Evolutionary conservation across 2,888 invertebrate genomes (phyloP).

Genomic region (Drosophila diplacantha): DNA sequence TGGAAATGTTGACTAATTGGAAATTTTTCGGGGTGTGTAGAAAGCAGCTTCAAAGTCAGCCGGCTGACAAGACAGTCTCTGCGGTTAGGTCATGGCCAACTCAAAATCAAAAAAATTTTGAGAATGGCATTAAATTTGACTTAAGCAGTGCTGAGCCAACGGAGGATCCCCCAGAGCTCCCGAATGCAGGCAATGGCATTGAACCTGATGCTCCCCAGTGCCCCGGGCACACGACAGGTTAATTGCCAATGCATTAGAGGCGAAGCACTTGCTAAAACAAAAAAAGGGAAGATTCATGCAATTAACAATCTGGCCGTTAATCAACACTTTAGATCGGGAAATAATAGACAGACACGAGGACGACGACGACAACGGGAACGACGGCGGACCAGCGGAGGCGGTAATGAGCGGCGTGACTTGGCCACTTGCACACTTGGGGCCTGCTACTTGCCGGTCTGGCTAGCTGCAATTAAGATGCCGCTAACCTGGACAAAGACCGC

Average conservation of each 20-base stretch:
- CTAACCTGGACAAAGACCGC: constrained; percentile 28
- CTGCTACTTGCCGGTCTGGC: constrained; percentile 1
- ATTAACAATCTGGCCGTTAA: constrained; percentile 37
- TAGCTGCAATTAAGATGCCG: constrained; percentile 28
- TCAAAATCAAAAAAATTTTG: background rate
- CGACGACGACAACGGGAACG: background rate
- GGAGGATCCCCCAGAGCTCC: background rate
- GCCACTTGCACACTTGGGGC: constrained; percentile 14
- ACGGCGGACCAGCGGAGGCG: constrained; percentile 4
- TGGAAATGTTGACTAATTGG: constrained; percentile 2
- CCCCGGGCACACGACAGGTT: constrained; percentile 13
- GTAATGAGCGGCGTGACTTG: constrained; percentile 30
- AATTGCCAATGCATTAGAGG: constrained; percentile 35
- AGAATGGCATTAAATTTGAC: constrained; percentile 3
- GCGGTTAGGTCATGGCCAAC: constrained; percentile 23
- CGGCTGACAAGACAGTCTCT: background rate
- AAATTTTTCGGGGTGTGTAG: constrained; percentile 2
- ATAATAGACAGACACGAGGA: constrained; percentile 21
- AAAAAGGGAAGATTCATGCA: constrained; percentile 34
- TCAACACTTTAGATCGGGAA: constrained; percentile 39
- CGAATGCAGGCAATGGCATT: constrained; percentile 9
- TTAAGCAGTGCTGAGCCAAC: constrained; percentile 1
- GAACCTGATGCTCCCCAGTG: background rate
- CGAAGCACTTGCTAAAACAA: constrained; percentile 11
- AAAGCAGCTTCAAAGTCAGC: background rate